These are phyloP conservation scores for Macquaria australasica DNA, from an alignment of 2,113 vertebrate species.

Conservation along the genomic window DNA sequence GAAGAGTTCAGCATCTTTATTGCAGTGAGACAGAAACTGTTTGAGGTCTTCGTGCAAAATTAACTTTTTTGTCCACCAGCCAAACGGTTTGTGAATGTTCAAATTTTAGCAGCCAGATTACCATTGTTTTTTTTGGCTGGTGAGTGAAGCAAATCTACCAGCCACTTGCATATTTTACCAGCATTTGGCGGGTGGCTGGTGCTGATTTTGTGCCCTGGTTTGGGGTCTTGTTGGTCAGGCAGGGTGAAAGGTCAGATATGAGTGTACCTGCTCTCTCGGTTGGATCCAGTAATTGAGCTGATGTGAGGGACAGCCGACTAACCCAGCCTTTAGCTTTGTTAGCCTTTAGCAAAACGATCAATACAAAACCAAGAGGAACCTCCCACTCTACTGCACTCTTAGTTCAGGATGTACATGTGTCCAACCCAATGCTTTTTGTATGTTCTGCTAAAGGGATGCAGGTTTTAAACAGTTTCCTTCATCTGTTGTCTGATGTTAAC, in stretches of 20 bases:
- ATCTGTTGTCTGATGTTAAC: background rate
- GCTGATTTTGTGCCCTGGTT: too few species aligned
- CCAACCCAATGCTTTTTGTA: too few species aligned
- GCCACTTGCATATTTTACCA: too few species aligned
- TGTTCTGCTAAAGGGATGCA: background rate
- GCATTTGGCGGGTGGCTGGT: too few species aligned
- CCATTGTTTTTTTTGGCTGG: too few species aligned
- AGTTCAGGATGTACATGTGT: background rate
- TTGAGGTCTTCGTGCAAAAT: too few species aligned
- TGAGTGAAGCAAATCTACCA: too few species aligned
- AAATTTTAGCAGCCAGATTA: too few species aligned
- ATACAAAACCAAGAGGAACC: too few species aligned
- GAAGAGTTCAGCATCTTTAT: background rate
- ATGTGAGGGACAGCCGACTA: background rate
- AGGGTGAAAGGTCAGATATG: background rate
- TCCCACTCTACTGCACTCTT: background rate
- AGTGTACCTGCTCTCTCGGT: background rate
- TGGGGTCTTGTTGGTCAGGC: background rate
- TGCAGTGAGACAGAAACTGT: background rate
- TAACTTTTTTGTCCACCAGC: background rate
- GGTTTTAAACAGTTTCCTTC: background rate
- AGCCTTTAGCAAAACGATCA: background rate
- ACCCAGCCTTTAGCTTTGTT: background rate
- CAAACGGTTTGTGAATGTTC: too few species aligned
- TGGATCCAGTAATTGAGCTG: background rate